A percentile compares a stretch with the other conserved stretches of the same genome.
phyloP scores from a whole-genome alignment of 2,113 vertebrate genomes.

The Leptodactylus fuscus region DNA sequence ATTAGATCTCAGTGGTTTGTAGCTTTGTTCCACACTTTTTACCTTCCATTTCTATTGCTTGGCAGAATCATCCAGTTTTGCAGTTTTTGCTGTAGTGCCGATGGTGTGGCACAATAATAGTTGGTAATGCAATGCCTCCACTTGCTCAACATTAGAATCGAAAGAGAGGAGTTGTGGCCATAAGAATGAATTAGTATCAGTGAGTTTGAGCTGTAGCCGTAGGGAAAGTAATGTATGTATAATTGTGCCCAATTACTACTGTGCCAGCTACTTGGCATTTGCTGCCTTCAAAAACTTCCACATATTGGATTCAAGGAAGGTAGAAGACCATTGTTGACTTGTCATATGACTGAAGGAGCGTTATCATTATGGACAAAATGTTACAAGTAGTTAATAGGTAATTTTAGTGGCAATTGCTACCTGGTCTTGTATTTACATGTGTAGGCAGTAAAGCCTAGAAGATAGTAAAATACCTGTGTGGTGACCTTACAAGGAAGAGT shows the following conservation, averaged over 20 bases:
- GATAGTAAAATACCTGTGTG: not conserved
- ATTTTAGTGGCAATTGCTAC: too few species aligned
- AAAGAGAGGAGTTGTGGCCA: not conserved
- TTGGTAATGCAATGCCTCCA: not conserved
- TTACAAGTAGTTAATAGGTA: too few species aligned
- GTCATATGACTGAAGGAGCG: too few species aligned
- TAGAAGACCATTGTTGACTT: not conserved
- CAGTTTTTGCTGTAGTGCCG: not conserved
- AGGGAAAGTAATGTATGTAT: too few species aligned
- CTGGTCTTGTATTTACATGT: not conserved
- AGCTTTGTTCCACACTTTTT: not conserved
- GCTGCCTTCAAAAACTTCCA: not conserved
- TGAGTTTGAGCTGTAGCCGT: not conserved
- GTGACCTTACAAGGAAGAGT: slow-evolving; percentile 26
- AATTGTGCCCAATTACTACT: not conserved
- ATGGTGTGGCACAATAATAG: not conserved
- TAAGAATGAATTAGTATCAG: not conserved
- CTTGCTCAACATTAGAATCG: not conserved
- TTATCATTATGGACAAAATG: too few species aligned
- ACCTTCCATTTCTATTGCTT: not conserved
- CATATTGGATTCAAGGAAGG: not conserved
- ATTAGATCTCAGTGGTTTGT: not conserved
- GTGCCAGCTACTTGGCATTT: not conserved
- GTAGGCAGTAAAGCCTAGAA: not conserved
- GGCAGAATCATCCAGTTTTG: not conserved